A percentile compares a stretch with the other conserved stretches of the same genome.
phyloP scores from a whole-genome alignment of 2,113 vertebrate genomes.

The Pseudopipra pipra region DNA sequence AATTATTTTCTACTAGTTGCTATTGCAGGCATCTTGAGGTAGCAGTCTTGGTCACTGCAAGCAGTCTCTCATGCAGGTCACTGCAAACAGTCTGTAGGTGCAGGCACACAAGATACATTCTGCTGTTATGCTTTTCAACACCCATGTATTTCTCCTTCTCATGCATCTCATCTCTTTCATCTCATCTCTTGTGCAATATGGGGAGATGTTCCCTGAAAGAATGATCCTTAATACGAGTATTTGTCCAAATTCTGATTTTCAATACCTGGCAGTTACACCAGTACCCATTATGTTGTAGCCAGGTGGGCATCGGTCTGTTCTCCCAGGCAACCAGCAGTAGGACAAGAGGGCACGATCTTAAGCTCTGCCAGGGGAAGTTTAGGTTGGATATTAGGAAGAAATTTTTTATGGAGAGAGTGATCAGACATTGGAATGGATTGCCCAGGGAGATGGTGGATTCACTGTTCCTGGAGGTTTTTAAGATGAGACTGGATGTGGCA shows the following conservation, averaged over 20 bases:
- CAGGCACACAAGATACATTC: background rate
- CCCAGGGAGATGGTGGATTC: too few species aligned
- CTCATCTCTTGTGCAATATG: background rate
- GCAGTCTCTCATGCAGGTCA: background rate
- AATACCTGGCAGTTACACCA: background rate
- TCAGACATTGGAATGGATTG: too few species aligned
- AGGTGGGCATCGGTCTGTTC: too few species aligned
- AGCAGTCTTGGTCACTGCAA: background rate
- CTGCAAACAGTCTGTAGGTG: background rate
- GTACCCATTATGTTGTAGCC: fast-evolving
- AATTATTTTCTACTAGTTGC: background rate
- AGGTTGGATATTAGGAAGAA: too few species aligned
- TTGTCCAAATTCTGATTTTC: background rate
- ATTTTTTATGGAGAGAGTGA: too few species aligned
- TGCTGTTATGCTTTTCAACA: background rate
- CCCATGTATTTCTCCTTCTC: background rate
- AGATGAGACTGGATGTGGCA: too few species aligned
- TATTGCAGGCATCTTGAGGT: background rate
- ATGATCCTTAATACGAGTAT: too few species aligned
- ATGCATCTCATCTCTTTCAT: background rate
- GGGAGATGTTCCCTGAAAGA: background rate
- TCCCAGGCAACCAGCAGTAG: too few species aligned
- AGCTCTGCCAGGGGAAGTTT: too few species aligned
- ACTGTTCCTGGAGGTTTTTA: too few species aligned
- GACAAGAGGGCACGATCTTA: too few species aligned